Evolutionary conservation across 2,888 invertebrate genomes (phyloP).

Genomic region (Hetaerina titia): DNA sequence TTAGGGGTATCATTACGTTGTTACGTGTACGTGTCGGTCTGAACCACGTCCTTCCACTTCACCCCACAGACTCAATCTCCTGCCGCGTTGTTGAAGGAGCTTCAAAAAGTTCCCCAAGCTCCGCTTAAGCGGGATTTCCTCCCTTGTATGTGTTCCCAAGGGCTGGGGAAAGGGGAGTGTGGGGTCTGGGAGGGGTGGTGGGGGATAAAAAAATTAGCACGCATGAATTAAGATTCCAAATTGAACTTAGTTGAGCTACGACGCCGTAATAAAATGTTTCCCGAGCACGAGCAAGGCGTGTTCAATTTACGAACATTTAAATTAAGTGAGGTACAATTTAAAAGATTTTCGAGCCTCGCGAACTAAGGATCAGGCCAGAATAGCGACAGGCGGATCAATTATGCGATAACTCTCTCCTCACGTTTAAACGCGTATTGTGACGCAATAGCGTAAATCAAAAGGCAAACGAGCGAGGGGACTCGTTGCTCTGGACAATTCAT

Average conservation of each 20-base stretch:
- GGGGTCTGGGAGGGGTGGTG: neutral
- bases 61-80: neutral
- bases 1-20: conserved; percentile 27
- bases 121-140: neutral
- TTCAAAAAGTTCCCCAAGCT: neutral
- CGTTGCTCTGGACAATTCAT: no score
- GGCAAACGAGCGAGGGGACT: no score
- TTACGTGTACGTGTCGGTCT: conserved; percentile 17
- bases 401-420: no score
- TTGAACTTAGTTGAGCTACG: neutral
- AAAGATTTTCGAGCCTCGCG: neutral
- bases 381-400: no score
- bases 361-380: no score
- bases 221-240: neutral
- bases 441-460: no score
- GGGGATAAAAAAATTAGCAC: neutral
- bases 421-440: no score
- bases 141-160: neutral
- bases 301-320: neutral
- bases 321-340: neutral
- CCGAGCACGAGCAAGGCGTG: neutral
- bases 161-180: neutral
- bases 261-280: neutral
- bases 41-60: neutral
- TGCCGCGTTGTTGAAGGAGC: neutral